These are phyloP conservation scores for Macrotrachela quadricornifera DNA, from an alignment of 1,140 invertebrate genomes.

Conservation along the genomic window DNA sequence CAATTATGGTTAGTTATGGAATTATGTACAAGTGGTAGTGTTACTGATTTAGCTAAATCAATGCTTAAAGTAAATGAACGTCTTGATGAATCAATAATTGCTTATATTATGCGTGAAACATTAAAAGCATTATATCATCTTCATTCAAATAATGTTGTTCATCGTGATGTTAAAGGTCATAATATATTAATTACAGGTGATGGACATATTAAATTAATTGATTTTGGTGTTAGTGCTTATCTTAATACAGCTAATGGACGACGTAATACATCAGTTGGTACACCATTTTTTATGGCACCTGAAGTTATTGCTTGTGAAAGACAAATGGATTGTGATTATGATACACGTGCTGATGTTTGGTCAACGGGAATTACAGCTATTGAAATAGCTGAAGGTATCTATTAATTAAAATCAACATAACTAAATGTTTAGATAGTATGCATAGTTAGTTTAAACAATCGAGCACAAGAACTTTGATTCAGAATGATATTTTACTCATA, in stretches of 20 bases:
- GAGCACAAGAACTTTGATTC: no score
- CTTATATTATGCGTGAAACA: conserved; percentile 54
- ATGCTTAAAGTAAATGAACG: conserved; percentile 39
- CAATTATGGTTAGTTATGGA: conserved; percentile 69
- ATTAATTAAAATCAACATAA: no score
- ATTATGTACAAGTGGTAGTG: conserved; percentile 56
- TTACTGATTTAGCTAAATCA: conserved; percentile 53
- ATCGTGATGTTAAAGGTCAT: conserved; percentile 60
- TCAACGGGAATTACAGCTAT: conserved; percentile 66
- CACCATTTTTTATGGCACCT: conserved; percentile 31
- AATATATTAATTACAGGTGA: conserved; percentile 55
- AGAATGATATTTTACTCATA: no score
- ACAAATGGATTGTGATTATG: conserved; percentile 55
- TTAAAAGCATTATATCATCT: conserved; percentile 50
- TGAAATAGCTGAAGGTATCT: conserved; percentile 54
- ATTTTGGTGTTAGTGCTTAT: conserved; percentile 53
- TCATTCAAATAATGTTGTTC: conserved; percentile 58
- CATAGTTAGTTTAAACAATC: no score
- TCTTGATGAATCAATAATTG: conserved; percentile 47
- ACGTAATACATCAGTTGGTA: conserved; percentile 34
- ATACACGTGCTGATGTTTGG: conserved; percentile 59
- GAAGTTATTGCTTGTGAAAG: conserved; percentile 40
- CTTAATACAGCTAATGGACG: conserved; percentile 44
- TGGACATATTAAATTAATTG: conserved; percentile 51
- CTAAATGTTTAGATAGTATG: no score